Evolutionary conservation across 2,888 invertebrate genomes (phyloP).

Genomic region (Ophion obscuratus): DNA sequence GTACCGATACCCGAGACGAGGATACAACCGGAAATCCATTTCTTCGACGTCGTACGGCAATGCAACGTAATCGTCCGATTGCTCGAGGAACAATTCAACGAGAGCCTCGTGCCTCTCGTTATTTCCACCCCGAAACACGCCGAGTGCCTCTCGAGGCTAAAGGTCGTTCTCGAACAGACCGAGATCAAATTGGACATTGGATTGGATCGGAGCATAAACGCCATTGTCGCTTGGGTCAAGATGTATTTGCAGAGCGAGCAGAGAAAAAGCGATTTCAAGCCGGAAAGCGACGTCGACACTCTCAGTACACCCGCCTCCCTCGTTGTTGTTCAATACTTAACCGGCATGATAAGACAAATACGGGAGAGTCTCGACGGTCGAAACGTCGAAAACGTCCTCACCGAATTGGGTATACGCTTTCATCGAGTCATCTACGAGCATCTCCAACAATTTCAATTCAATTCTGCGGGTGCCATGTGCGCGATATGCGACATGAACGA

Average conservation of each 20-base stretch:
- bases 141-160: constrained; percentile 95
- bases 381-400: constrained; percentile 93
- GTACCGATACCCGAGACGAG: constrained; percentile 96
- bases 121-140: constrained; percentile 93
- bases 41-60: constrained; percentile 96
- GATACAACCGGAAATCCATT: constrained; percentile 93
- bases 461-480: constrained; percentile 98
- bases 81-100: constrained; percentile 96
- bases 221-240: constrained; percentile 96
- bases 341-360: constrained; percentile 90
- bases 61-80: constrained; percentile 97
- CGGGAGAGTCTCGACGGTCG: constrained; percentile 95
- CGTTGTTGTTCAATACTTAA: constrained; percentile 93
- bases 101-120: constrained; percentile 94
- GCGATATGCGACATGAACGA: constrained; percentile 99
- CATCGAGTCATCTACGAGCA: constrained; percentile 98
- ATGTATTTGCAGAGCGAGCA: constrained; percentile 96
- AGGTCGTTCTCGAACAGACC: constrained; percentile 93
- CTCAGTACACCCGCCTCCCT: constrained; percentile 93
- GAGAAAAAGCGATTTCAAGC: constrained; percentile 97
- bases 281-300: constrained; percentile 94
- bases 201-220: constrained; percentile 93
- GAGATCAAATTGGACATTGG: constrained; percentile 96
- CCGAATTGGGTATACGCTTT: constrained; percentile 96
- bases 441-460: constrained; percentile 96